Base-by-base conservation (phyloP, 2,888 invertebrate species). In the Neuroscelio doddi region DNA sequence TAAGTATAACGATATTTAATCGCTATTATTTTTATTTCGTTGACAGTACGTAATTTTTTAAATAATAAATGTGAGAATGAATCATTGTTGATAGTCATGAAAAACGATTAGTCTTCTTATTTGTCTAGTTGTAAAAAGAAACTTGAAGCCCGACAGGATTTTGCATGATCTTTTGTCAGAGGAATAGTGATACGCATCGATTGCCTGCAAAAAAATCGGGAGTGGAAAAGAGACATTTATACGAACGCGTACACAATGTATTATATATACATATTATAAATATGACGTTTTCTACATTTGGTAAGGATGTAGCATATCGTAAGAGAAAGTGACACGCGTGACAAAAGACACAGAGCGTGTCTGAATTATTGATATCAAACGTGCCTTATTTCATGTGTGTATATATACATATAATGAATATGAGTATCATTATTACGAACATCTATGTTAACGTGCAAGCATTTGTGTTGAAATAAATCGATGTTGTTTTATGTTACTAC, bases 401-500 rank as follows among this genome's bases (percentile, higher is more conserved):
- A 77, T 70, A 70, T 66, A 66, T 63, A 64, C 63, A 55, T 69
- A 61, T 46, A 68, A 77, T 69, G 72, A 79, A 73, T 69, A 77
- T 72, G 71, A 78, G 73, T 72, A 75, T 78, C 72, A 80, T 77
- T 75, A 78, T 65, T 75, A 78, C 70, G 64, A 77, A 79, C 70
- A 71, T 79, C 74, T 77, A 80, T 73, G 76, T 78, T 80, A 78
- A 79, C 74, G 76, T 79, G 77, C 77, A 78, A 81, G 77, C 77
- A 81, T 80, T 80, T 81, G 77, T 80, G 79, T 83, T 81, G 65
- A 82, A 83, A 80, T 82, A 82, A 74, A 80, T 83, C 77, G 81
- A 83, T 82, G 82, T 81, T 83, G 83, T 82, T 82, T 83, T 83
- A 81, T 77, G 80, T 83, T 82, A 75, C 44, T 68, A 56, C 32